Conservation (phyloP, 2,797 vertebrate species). For the Arrhamphus sclerolepis region DNA sequence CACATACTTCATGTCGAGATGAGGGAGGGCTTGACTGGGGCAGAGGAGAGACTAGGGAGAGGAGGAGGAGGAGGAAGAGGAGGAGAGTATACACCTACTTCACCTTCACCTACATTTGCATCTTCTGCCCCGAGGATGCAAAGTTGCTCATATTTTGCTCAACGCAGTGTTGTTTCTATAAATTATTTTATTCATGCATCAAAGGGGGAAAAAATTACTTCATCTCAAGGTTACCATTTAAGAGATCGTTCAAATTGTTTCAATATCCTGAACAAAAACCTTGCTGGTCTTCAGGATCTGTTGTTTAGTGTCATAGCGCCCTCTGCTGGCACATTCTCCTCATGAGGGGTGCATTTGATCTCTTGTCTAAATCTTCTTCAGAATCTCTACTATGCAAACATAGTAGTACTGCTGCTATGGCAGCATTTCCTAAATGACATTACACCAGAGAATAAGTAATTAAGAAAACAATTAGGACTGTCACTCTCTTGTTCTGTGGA, state of each 20-base stretch:
- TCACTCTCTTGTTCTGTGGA: no score
- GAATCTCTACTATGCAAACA: no score
- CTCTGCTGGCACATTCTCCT: conserved; percentile 25
- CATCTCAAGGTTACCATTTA: no score
- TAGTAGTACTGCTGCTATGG: no score
- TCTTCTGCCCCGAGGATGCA: conserved; percentile 1
- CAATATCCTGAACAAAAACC: not conserved
- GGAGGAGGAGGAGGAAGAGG: conserved; percentile 21
- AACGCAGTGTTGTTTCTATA: no score
- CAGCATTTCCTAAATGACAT: no score
- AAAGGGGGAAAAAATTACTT: no score
- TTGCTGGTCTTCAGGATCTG: not conserved
- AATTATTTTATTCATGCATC: no score
- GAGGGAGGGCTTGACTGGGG: conserved; percentile 45
- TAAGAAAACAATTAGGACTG: no score
- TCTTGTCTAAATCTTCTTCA: no score
- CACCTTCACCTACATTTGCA: conserved; percentile 35
- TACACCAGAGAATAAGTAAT: no score
- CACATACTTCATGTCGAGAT: conserved; percentile 51
- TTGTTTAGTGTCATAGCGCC: conserved; percentile 31
- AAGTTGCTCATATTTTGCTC: not conserved
- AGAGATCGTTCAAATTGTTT: not conserved
- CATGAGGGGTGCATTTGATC: no score
- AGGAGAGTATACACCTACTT: conserved; percentile 38
- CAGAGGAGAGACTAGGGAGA: conserved; percentile 4